Percentiles rank a stretch among this genome's conserved stretches.
Conservation (phyloP, 2,797 vertebrate genomes). For the Danio choprae region DNA sequence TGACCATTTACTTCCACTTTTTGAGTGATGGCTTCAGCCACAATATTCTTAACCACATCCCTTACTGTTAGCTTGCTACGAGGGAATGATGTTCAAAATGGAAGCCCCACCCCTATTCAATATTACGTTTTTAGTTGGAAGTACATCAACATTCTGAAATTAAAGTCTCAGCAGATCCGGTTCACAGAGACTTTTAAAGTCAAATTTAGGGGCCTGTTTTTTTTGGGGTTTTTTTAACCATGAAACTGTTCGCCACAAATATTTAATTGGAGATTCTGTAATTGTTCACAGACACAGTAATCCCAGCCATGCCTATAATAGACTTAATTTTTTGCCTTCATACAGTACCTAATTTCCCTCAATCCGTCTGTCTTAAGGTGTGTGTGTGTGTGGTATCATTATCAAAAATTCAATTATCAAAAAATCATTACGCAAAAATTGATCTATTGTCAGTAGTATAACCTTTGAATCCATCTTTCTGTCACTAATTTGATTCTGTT, state of each 20-base stretch:
- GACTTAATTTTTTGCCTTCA: constrained; percentile 45
- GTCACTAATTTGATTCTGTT: not conserved
- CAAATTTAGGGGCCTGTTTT: not conserved
- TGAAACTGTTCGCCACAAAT: constrained; percentile 4
- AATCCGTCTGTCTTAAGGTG: constrained; percentile 31
- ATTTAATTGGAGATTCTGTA: constrained; percentile 34
- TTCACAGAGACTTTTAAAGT: not conserved
- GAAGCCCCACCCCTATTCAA: too few species aligned
- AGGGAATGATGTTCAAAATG: too few species aligned
- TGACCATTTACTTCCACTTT: too few species aligned
- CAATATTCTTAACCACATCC: too few species aligned
- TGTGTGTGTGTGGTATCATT: not conserved
- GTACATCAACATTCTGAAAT: too few species aligned
- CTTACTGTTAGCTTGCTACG: too few species aligned
- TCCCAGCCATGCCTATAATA: constrained; percentile 68
- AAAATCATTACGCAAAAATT: not conserved
- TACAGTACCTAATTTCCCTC: constrained; percentile 23
- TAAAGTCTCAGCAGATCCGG: too few species aligned
- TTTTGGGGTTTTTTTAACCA: not conserved
- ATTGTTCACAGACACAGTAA: constrained; percentile 53
- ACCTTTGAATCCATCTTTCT: not conserved
- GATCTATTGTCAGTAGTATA: not conserved
- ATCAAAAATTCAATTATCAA: not conserved
- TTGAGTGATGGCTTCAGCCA: too few species aligned
- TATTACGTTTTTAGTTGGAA: too few species aligned